Base-by-base conservation (phyloP, 2,888 invertebrate species). In the Acleris cristana region DNA sequence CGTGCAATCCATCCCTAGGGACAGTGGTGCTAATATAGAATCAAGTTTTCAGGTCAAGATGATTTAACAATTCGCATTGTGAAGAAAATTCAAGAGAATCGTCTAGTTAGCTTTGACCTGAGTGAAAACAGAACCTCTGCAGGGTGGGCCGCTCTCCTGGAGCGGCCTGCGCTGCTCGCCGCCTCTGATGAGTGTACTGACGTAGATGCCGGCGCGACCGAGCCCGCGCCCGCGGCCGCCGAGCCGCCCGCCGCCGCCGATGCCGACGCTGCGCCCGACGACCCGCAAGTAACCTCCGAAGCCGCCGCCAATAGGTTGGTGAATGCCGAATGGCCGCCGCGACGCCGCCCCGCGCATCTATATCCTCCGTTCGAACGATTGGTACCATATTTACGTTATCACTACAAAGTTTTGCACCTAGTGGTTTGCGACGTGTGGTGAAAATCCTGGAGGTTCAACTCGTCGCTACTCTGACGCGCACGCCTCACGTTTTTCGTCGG, bases 371-470 rank as follows among this genome's bases (percentile, higher is more conserved):
- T 79, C 66, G 61, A 66, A 62, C 65, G 57, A 57, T 62, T 48
- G 58, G 60, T 81, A 81, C 73, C 70, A 76, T 81, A 78, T 65
- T 74, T 80, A 79, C 80, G 82, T 86, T 86, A 82, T 87, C 89
- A 79, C 91, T 92, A 92, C 92, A 92, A 92, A 92, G 92, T 92
- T 92, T 92, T 92, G 92, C 92, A 92, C 90, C 89, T 76, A 74
- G 61, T 7, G 51, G 34, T 56, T 40, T 49, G 30, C 55, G 54
- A 53, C 62, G 52, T 48, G 21, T 26, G 57, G 48, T 69, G 71
- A 61, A 69, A 68, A 69, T 59, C 59, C 61, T 71, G 71, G 70
- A 66, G 66, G 61, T 62, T 63, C 68, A 58, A 52, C 49, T 48
- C 53, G 45, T 21, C 52, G 57, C 40, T 18, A 23, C 64, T 19